Conservation (phyloP, 2,888 invertebrate species). For the Oxytorus armatus region DNA sequence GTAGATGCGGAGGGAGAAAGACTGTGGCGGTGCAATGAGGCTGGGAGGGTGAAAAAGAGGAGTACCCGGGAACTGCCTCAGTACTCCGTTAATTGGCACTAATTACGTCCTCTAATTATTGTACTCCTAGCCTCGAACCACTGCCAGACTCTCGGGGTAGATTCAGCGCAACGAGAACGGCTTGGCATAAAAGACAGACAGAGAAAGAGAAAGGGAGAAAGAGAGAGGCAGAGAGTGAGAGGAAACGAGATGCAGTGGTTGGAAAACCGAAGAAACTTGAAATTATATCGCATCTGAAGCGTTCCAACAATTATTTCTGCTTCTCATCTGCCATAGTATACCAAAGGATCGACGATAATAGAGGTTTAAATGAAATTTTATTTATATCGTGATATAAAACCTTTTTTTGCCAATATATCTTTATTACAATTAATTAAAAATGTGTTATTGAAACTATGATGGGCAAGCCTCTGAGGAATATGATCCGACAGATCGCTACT, state of each 20-base stretch:
- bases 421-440: not conserved
- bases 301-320: constrained; percentile 26
- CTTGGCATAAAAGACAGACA: constrained; percentile 7
- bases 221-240: constrained; percentile 13
- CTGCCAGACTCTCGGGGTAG: constrained; percentile 67
- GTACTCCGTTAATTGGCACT: constrained; percentile 79
- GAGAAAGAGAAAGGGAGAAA: constrained; percentile 18
- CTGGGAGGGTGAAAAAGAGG: constrained; percentile 51
- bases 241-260: constrained; percentile 43
- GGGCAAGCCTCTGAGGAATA: not conserved
- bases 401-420: not conserved
- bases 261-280: constrained; percentile 67
- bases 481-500: not conserved
- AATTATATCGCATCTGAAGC: constrained; percentile 45
- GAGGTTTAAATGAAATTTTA: not conserved
- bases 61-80: constrained; percentile 71
- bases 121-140: constrained; percentile 75
- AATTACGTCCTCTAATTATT: constrained; percentile 80
- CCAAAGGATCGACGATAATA: not conserved
- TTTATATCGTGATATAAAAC: not conserved
- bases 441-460: not conserved
- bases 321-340: not conserved
- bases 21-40: constrained; percentile 26
- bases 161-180: constrained; percentile 36
- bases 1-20: constrained; percentile 39